phyloP scores from a whole-genome alignment of 2,888 invertebrate species.

The Zootermopsis nevadensis region DNA sequence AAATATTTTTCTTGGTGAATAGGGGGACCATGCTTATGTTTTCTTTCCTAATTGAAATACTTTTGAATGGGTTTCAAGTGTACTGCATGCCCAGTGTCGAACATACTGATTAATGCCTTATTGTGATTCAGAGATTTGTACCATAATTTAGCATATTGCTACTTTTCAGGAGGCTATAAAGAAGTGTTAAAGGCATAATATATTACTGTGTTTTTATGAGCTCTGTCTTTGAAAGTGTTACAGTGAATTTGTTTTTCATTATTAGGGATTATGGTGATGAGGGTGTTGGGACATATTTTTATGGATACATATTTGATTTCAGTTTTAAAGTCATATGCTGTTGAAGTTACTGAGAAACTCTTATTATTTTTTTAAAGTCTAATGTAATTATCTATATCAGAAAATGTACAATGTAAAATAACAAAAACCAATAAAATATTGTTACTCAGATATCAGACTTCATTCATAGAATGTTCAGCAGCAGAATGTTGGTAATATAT shows the following conservation, averaged over 20 bases:
- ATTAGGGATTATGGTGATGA: not conserved
- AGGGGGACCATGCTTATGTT: slow-evolving; percentile 3
- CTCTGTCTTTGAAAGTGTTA: not conserved
- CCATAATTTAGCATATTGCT: not conserved
- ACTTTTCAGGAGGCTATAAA: not conserved
- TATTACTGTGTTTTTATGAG: not conserved
- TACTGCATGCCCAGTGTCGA: not conserved
- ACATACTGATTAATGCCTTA: not conserved
- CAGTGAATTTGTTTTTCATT: not conserved
- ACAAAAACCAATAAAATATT: no score
- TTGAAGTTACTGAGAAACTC: not conserved
- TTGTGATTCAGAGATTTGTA: no score
- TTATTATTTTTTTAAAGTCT: not conserved
- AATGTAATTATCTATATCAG: no score
- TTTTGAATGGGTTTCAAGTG: not conserved
- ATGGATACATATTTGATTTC: not conserved
- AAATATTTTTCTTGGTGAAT: not conserved
- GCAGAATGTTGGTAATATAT: no score
- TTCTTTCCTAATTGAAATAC: not conserved
- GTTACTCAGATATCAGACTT: no score
- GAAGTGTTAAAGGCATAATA: no score
- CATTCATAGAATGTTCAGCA: no score
- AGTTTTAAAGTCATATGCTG: not conserved
- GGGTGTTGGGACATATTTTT: not conserved
- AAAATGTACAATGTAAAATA: no score